These are phyloP conservation scores for Gorsachius magnificus DNA, from an alignment of 2,797 vertebrate species.

Conservation along the genomic window DNA sequence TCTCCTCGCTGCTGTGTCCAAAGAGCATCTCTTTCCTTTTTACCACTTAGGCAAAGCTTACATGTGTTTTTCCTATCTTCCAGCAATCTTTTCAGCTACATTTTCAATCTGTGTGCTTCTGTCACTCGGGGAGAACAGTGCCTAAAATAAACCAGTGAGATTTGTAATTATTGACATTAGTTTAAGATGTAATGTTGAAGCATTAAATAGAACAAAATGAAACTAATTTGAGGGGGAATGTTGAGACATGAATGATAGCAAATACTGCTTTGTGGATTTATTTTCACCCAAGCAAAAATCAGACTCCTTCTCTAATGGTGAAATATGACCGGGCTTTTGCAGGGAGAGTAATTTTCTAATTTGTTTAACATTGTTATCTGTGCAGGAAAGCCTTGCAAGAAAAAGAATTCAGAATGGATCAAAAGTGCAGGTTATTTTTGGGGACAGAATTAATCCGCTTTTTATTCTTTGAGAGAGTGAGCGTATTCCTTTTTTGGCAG, in stretches of 20 bases:
- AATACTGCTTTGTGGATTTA: conserved; percentile 29
- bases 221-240: conserved; percentile 51
- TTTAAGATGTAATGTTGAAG: conserved; percentile 16
- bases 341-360: conserved; percentile 55
- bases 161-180: conserved; percentile 51
- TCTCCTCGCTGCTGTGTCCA: neutral
- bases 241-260: conserved; percentile 34
- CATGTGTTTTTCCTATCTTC: conserved; percentile 30
- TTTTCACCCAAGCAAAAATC: conserved; percentile 51
- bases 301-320: conserved; percentile 40
- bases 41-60: neutral
- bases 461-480: conserved; percentile 5
- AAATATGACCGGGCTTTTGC: conserved; percentile 57
- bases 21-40: neutral
- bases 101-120: conserved; percentile 48
- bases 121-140: conserved; percentile 12
- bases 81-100: conserved; percentile 12
- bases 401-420: neutral
- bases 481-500: neutral
- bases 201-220: conserved; percentile 40
- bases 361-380: conserved; percentile 48
- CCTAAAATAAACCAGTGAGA: conserved; percentile 50
- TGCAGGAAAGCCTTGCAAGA: conserved; percentile 11
- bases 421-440: neutral
- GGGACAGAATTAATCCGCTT: neutral